Base-by-base conservation (phyloP, 2,888 invertebrate species). In the Oconnorella tubifera region DNA sequence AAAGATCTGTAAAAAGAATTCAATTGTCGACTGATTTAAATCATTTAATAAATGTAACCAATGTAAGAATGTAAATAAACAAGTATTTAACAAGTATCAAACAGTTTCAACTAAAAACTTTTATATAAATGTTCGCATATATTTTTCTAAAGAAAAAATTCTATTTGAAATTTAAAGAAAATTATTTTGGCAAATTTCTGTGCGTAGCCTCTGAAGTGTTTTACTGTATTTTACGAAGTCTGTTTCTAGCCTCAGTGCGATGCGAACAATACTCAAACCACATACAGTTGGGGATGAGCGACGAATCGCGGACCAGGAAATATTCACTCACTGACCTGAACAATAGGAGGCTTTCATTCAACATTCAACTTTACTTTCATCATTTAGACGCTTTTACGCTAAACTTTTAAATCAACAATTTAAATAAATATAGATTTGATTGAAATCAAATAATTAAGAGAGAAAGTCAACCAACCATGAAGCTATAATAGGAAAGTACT, bases 221-320 rank as follows among this genome's bases (percentile, higher is more conserved):
- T 51, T 27, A 51, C 14, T 19, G 53, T 19, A 10, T 51, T 48
- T 68, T 71, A 33, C 70, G 62, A 23, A 65, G 70, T 59, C 71
- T 50, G 53, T 53, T 69, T 23, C 68, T 32, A n/a, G 67, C 68
- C 53, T 73, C 72, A 6, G 53, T 66, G 31, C 73, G 64, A 23
- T 90, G 89, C 71, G 90, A 90, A 31, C 91, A 92, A 81, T 94
- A 94, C 81, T 94, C 93, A 80, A 94, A 94, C 92, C 92, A 93
- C 72, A 93, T 81, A 25, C 94, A 90, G 81, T 94, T 93, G 31
- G 93, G 93, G 80, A 94, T 94, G 65, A 92, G 83, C 0, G 92
- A 91, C 49, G 92, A 91, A 79, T 94, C 94, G 70, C 93, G 86
- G 68, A 94, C 84, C 84, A 94, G 87, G 68, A 93, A 83, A 81